These are phyloP conservation scores for Malacoraja senta DNA, from an alignment of 2,797 vertebrate genomes.

Conservation along the genomic window DNA sequence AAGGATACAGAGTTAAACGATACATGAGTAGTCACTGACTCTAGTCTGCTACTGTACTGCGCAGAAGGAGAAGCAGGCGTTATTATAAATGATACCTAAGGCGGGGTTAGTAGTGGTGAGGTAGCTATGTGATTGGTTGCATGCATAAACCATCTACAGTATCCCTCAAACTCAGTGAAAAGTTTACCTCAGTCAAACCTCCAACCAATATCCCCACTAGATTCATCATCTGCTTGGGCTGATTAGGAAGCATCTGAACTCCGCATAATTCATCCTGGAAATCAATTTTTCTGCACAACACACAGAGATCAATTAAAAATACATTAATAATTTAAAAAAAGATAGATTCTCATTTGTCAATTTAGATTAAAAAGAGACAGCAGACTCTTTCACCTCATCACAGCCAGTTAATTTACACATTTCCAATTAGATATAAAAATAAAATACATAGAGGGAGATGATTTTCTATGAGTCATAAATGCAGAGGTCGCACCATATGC, in stretches of 20 bases:
- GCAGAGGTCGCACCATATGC: not conserved
- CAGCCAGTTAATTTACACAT: not conserved
- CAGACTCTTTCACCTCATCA: not conserved
- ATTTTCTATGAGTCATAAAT: not conserved
- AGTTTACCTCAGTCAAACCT: not conserved
- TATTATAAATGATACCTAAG: no score
- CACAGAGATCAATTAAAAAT: not conserved
- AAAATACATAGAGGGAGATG: not conserved
- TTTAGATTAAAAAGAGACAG: not conserved
- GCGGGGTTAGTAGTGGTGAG: no score
- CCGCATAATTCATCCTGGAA: not conserved
- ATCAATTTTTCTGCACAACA: not conserved
- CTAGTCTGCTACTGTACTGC: no score
- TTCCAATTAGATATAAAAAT: not conserved
- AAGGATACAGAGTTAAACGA: no score
- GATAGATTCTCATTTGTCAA: not conserved
- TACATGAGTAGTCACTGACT: no score
- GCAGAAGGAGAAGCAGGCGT: no score
- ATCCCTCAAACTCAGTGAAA: not conserved
- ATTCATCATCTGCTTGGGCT: not conserved
- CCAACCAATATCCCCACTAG: not conserved
- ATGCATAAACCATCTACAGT: no score
- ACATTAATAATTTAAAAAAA: not conserved
- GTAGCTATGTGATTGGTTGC: no score
- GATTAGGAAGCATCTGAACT: not conserved